Evolutionary conservation across 1,140 invertebrate genomes (phyloP), one percentile per base, ranked within the genome.

Genomic region (Drosophila saltans): DNA sequence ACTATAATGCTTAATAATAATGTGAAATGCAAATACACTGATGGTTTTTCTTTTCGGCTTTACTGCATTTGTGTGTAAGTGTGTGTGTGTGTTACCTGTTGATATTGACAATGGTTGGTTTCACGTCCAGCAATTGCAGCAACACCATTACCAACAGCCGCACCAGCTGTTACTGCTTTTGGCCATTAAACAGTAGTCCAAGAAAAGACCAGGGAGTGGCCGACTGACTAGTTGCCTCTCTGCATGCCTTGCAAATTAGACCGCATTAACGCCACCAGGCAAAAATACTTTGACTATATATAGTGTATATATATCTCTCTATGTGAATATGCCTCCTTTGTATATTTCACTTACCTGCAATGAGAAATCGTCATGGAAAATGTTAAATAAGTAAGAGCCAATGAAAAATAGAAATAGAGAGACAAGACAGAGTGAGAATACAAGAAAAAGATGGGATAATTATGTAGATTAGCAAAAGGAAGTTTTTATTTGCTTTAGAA

Each of bases 161-260:
- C 3, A 8, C 62, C 64, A 66, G 39, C 48, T 66, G 64, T 56
- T 52, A 45, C 72, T 56, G 9, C 40, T 52, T 16, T 7, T 43
- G 78, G 55, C 79, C 80, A 82, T 82, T 79, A 76, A 78, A 70
- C 81, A 78, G 81, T 78, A 75, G 74, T 68, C 66, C 59, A 43
- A 64, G 75, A 36, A 16, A 16, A 40, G 61, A 45, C 28, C 58
- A 21, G 36, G 58, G 58, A 40, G 36, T 60, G 58, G 5, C 36
- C 39, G 41, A n/a, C 33, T 36, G 36, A 11, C 7, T 61, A 39
- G 40, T 1, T 65, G 16, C 21, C 55, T 41, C 55, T 41, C 56
- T 57, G 69, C 77, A 69, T 78, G 81, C 66, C 80, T 88, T 75
- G 77, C 84, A 88, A 88, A 88, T 88, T 89, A 84, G 80, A 89